These are phyloP conservation scores for Gymnorhina tibicen DNA, from an alignment of 2,113 vertebrate species.

Conservation along the genomic window DNA sequence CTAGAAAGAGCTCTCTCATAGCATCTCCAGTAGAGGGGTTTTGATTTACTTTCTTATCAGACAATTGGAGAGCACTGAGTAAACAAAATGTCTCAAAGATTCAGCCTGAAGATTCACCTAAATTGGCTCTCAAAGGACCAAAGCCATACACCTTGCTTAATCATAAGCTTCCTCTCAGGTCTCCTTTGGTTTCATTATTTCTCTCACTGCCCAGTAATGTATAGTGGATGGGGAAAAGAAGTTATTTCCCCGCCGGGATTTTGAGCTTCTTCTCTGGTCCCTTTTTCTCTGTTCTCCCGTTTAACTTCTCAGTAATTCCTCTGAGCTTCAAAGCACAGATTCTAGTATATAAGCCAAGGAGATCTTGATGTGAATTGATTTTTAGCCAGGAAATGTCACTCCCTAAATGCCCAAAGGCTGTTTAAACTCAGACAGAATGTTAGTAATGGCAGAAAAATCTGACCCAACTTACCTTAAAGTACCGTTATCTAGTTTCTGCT, in stretches of 20 bases:
- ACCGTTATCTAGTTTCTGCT: background rate
- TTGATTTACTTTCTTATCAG: background rate
- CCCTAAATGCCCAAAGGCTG: constrained; percentile 19
- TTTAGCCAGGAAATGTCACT: constrained; percentile 34
- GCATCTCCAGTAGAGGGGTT: background rate
- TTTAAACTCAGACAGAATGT: constrained; percentile 17
- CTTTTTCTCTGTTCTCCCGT: background rate
- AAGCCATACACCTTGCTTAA: background rate
- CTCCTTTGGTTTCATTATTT: constrained; percentile 48
- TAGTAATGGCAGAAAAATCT: background rate
- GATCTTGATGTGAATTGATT: constrained; percentile 53
- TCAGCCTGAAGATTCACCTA: background rate
- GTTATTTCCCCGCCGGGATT: background rate
- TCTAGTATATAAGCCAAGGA: background rate
- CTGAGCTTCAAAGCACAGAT: background rate
- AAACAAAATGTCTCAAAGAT: background rate
- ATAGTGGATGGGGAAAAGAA: background rate
- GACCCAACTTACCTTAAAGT: background rate
- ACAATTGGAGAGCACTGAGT: background rate
- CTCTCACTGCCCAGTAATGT: background rate
- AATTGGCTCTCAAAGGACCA: constrained; percentile 8
- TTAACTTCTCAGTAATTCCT: constrained; percentile 15
- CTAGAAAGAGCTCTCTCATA: background rate
- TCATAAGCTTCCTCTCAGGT: background rate
- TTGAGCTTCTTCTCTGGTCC: background rate